Evolutionary conservation across 1,140 invertebrate species (phyloP), one percentile per base, ranked within the genome.

Genomic region (Phymastichus coffea): DNA sequence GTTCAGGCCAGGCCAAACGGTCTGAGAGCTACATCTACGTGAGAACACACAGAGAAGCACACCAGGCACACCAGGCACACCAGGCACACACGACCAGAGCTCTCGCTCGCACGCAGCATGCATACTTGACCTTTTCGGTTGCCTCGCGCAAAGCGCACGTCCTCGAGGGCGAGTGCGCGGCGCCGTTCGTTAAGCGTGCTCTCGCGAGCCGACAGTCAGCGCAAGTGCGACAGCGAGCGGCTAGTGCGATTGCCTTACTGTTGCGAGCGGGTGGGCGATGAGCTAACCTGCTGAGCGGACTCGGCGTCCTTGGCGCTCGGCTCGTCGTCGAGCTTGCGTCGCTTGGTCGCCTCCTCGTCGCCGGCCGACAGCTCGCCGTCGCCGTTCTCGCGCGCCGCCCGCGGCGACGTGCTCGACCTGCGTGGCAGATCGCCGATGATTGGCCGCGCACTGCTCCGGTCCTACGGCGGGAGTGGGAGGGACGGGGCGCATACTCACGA

Each of bases 361-460:
- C 59, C 44, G 4, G 43, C 59, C 19, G 59, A 61, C 14, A 61
- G 46, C 1, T 61, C 59, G 6, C 44, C 77, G 26, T 83, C 79
- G 10, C 80, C 79, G 48, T 77, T 78, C 60, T 79, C 78, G 54
- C 77, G 58, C 68, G 78, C 74, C n/a, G 76, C 40, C 9, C 58
- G 33, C 2, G 33, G 20, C 19, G 44, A 41, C 2, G 41, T n/a
- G 38, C 46, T 59, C 2, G 8, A 52, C 7, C 57, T 59, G 22
- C 2, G 28, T 7, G 12, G n/a, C n/a, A n/a, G n/a, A n/a, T n/a
- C n/a, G n/a, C n/a, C n/a, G n/a, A n/a, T n/a, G n/a, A n/a, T n/a
- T n/a, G n/a, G n/a, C n/a, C n/a, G n/a, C n/a, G n/a, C n/a, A n/a
- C n/a, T n/a, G n/a, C 25, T 1, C 25, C 46, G 51, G 47, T 59